These are phyloP conservation scores for Pachliopta kotzebuea DNA, from an alignment of 2,888 invertebrate species.

Conservation along the genomic window DNA sequence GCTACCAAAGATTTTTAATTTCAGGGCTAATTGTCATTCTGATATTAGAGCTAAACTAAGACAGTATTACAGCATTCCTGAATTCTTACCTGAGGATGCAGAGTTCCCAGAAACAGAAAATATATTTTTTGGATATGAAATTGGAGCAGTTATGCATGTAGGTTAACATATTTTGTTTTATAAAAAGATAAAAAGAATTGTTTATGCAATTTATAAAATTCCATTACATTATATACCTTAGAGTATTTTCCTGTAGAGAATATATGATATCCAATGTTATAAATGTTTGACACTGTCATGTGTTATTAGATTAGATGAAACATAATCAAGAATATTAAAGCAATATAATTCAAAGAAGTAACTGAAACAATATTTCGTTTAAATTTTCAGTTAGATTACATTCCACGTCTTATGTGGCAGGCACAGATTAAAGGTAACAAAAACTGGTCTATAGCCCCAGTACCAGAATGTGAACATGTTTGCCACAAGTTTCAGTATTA, in stretches of 20 bases:
- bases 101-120: conserved; percentile 94
- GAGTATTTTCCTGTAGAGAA: too few relatives aligned
- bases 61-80: conserved; percentile 88
- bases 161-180: conserved; percentile 47
- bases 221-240: too few relatives aligned
- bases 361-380: neutral
- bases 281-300: too few relatives aligned
- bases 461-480: conserved; percentile 91
- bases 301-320: too few relatives aligned
- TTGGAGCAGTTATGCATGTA: conserved; percentile 95
- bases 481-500: conserved; percentile 88
- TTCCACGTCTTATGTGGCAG: conserved; percentile 95
- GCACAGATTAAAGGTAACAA: conserved; percentile 93
- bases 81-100: conserved; percentile 93
- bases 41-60: conserved; percentile 86
- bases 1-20: conserved; percentile 33
- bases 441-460: conserved; percentile 91
- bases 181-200: too few relatives aligned
- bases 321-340: neutral
- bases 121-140: conserved; percentile 94
- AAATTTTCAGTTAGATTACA: conserved; percentile 90
- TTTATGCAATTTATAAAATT: too few relatives aligned
- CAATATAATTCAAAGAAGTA: neutral
- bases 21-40: conserved; percentile 93
- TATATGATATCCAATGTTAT: too few relatives aligned